Base-by-base conservation (phyloP, 2,888 invertebrate genomes). In the Campoletis raptor region DNA sequence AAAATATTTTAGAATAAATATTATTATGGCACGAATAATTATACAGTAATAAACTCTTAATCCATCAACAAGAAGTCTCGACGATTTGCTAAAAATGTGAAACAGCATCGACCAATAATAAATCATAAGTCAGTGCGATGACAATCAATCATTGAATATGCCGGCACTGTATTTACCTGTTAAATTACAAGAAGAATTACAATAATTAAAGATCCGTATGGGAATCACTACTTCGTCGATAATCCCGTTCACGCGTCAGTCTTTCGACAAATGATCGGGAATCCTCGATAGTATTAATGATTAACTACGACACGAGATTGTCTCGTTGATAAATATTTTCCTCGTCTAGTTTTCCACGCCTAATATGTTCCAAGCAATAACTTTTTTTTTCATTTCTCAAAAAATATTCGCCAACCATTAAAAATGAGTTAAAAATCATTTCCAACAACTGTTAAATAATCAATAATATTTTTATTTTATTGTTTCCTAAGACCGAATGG, bases 101-200 rank as follows among this genome's bases (percentile, higher is more conserved):
- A 72, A 72, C 70, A 42, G 72, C 45, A 72, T 48, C 54, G 54
- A 69, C 40, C 30, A 83, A 90, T 91, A 91, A 91, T 91, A 91
- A 90, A 91, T 91, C 88, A 85, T 88, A 87, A 54, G 86, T 77
- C 88, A 83, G 88, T 91, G 88, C 89, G 87, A 30, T 30, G 30
- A 89, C 90, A 89, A 91, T 91, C 91, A 91, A 91, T 91, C 91
- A 91, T 85, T 76, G 83, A 90, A 90, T 90, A 88, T 82, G 89
- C 83, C 79, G 70, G 86, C 67, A 85, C 70, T 76, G 45, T 72
- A 76, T 79, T 86, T 83, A 52, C 69, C 54, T 66, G 73, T 57
- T 77, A 76, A 77, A 70, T 77, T 79, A 57, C 85, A 37, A 42
- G 66, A 76, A 78, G 81, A 81, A 85, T 85, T 80, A 48, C 73